Conservation (phyloP, 2,888 invertebrate species). For the Desoria tigrina region DNA sequence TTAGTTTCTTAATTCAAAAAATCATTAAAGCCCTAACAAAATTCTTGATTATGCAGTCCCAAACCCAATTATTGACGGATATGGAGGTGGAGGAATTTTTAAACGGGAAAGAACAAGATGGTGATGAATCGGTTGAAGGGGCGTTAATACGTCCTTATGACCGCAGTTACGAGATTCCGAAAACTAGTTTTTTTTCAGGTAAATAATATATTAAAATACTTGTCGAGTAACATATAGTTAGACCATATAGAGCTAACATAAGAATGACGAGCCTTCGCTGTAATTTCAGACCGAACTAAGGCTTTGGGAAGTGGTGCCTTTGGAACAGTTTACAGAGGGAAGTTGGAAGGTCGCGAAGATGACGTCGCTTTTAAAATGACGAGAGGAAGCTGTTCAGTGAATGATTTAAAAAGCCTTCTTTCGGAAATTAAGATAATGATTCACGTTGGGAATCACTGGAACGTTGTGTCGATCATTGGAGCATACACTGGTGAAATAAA, state of each 20-base stretch:
- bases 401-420: slow-evolving; percentile 5
- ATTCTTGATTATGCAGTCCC: neutral
- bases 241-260: neutral
- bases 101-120: neutral
- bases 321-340: slow-evolving; percentile 15
- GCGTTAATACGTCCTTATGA: slow-evolving; percentile 13
- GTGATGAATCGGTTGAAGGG: slow-evolving; percentile 7
- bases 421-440: slow-evolving; percentile 29
- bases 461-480: slow-evolving; percentile 20
- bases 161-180: slow-evolving; percentile 8
- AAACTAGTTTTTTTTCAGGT: slow-evolving; percentile 1
- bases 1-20: neutral
- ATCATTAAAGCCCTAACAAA: neutral
- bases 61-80: slow-evolving; percentile 1
- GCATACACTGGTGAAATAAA: slow-evolving; percentile 20
- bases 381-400: neutral
- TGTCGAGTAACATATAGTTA: neutral
- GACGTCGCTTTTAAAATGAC: slow-evolving; percentile 19
- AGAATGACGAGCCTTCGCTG: no score
- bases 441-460: slow-evolving; percentile 18
- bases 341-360: neutral
- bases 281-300: slow-evolving; percentile 2
- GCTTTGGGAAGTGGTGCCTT: slow-evolving; percentile 6
- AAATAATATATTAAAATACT: neutral
- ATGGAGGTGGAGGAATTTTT: slow-evolving; percentile 6